Conservation (phyloP, 1,140 invertebrate genomes). For the Varroa destructor region DNA sequence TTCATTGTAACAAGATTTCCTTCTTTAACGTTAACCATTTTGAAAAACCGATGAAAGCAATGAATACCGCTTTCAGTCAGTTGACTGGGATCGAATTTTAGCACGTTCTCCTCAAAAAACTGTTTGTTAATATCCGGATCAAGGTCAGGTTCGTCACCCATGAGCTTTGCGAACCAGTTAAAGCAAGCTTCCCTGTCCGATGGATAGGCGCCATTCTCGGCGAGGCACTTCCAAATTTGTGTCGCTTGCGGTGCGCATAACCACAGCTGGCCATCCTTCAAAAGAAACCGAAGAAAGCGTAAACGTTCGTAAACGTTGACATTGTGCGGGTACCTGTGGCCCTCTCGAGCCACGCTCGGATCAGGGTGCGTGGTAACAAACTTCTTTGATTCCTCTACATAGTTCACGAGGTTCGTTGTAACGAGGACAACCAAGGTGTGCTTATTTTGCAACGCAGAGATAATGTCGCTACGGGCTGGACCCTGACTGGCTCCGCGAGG, state of each 20-base stretch:
- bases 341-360: constrained; percentile 20
- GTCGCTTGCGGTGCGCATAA: constrained; percentile 88
- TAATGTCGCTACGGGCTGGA: constrained; percentile 21
- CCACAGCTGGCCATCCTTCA: constrained; percentile 80
- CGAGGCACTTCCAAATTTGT: constrained; percentile 90
- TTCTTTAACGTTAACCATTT: constrained; percentile 88
- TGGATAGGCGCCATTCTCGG: constrained; percentile 76
- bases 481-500: constrained; percentile 6
- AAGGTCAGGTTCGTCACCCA: constrained; percentile 91
- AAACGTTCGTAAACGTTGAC: constrained; percentile 80
- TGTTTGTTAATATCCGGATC: constrained; percentile 90
- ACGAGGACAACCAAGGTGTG: constrained; percentile 85
- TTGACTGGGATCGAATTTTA: constrained; percentile 75
- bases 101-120: constrained; percentile 89
- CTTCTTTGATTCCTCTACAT: constrained; percentile 40
- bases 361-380: constrained; percentile 10
- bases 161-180: constrained; percentile 93
- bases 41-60: constrained; percentile 87
- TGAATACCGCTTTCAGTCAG: constrained; percentile 91
- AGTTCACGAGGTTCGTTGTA: constrained; percentile 74
- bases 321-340: constrained; percentile 12
- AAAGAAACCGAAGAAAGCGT: constrained; percentile 61
- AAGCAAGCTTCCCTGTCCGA: constrained; percentile 91
- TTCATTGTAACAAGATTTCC: constrained; percentile 63
- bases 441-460: constrained; percentile 57